Percentiles rank a stretch among this genome's conserved stretches.
Conservation (phyloP, 2,113 vertebrate genomes). For the Arvicanthis niloticus region DNA sequence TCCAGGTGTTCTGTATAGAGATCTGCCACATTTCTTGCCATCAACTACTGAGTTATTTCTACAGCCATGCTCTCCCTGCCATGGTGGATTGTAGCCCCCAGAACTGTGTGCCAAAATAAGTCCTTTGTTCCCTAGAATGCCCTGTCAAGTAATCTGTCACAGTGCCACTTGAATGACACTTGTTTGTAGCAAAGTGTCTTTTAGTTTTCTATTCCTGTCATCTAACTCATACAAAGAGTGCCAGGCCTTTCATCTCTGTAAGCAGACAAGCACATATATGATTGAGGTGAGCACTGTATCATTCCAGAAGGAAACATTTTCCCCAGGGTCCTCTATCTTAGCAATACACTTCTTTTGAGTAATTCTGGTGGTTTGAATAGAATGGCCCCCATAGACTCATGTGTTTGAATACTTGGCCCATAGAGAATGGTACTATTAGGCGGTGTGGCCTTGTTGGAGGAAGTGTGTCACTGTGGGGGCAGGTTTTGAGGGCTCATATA, state of each 20-base stretch:
- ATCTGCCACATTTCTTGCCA: background rate
- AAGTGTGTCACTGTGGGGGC: background rate
- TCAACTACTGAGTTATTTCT: background rate
- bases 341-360: slow-evolving; percentile 19
- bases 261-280: background rate
- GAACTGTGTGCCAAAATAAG: background rate
- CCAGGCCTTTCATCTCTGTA: background rate
- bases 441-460: background rate
- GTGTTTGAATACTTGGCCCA: background rate
- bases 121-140: background rate
- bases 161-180: background rate
- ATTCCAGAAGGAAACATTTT: slow-evolving; percentile 22
- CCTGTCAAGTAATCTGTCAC: background rate
- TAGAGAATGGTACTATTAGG: background rate
- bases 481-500: background rate
- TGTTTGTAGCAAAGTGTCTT: slow-evolving; percentile 17
- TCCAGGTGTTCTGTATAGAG: background rate
- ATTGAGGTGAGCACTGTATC: background rate
- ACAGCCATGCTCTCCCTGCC: background rate
- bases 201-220: background rate
- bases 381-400: background rate
- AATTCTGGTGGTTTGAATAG: background rate
- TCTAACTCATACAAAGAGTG: slow-evolving; percentile 20
- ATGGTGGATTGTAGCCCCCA: no score
- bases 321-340: background rate